These are phyloP conservation scores for Platanista minor DNA, from an alignment of 2,113 vertebrate species.

Conservation along the genomic window DNA sequence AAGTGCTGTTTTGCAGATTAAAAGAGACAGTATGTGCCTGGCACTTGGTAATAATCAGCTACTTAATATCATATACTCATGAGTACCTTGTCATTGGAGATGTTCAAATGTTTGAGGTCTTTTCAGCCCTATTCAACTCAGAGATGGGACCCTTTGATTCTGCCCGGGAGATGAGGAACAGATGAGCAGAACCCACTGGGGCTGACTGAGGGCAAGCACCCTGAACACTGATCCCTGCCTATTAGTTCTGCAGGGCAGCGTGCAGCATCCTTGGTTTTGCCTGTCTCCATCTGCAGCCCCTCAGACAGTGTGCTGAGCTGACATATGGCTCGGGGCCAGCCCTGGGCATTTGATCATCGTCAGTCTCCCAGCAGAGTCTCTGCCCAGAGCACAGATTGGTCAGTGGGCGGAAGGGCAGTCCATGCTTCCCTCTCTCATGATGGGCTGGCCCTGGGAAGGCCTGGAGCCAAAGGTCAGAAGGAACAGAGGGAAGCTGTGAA, in stretches of 20 bases:
- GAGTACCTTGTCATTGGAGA: neutral
- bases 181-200: neutral
- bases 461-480: slow-evolving; percentile 11
- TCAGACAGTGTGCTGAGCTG: neutral
- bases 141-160: neutral
- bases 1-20: neutral
- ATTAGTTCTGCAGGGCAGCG: neutral
- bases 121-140: neutral
- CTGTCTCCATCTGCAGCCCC: neutral
- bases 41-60: neutral
- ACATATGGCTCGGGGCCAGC: neutral
- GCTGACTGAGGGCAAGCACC: neutral
- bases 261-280: neutral
- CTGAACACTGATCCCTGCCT: neutral
- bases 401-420: neutral
- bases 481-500: slow-evolving; percentile 29
- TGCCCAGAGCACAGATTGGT: neutral
- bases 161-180: neutral
- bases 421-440: neutral
- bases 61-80: neutral
- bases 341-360: slow-evolving; percentile 30
- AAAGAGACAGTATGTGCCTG: neutral
- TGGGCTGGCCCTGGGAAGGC: neutral
- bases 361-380: neutral
- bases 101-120: neutral